A percentile compares a stretch with the other conserved stretches of the same genome.
phyloP scores from a whole-genome alignment of 1,140 invertebrate species.

The Sycophaga agraensis region DNA sequence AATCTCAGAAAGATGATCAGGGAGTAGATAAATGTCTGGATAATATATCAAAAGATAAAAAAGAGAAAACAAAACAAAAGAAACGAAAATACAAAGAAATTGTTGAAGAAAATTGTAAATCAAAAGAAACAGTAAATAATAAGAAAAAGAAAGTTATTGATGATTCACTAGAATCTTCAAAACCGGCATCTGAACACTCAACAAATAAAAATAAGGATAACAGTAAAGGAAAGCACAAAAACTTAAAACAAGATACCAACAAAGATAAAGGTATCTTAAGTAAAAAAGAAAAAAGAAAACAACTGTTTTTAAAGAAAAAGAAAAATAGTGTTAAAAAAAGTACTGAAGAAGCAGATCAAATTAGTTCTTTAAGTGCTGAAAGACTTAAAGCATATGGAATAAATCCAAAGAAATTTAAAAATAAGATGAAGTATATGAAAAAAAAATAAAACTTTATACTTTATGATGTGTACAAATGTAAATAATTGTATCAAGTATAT shows the following conservation, averaged over 20 bases:
- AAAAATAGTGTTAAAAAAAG: background rate
- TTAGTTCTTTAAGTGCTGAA: conserved; percentile 67
- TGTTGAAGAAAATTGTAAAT: conserved; percentile 14
- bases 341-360: background rate
- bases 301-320: conserved; percentile 27
- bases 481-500: conserved; percentile 15
- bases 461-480: conserved; percentile 21
- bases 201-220: conserved; percentile 30
- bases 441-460: conserved; percentile 32
- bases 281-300: conserved; percentile 38
- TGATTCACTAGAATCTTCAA: too few species aligned
- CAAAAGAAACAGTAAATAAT: conserved; percentile 19
- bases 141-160: conserved; percentile 31
- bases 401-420: conserved; percentile 87
- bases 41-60: background rate
- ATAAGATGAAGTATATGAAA: conserved; percentile 63
- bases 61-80: background rate
- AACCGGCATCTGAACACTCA: too few species aligned
- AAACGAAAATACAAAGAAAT: background rate
- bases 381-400: conserved; percentile 86
- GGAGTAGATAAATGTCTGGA: too few species aligned
- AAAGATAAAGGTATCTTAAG: conserved; percentile 23
- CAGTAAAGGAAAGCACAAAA: background rate
- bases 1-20: background rate
- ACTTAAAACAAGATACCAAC: conserved; percentile 31